A percentile compares a stretch with the other conserved stretches of the same genome.
phyloP scores from a whole-genome alignment of 1,140 invertebrate genomes.

The Drosophila micromelanica region DNA sequence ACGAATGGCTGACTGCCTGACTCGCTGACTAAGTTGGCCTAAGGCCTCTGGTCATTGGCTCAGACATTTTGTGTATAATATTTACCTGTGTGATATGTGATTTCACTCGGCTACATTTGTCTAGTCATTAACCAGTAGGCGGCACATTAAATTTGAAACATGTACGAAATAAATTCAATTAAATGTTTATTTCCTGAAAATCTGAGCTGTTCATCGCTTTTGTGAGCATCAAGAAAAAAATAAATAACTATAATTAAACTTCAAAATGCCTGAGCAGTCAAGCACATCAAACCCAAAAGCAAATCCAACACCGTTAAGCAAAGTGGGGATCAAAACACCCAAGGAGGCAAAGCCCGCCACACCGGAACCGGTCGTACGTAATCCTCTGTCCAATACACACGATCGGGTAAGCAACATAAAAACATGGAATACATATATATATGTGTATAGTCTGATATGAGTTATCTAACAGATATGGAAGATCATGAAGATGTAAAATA shows the following conservation, averaged over 20 bases:
- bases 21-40: constrained; percentile 36
- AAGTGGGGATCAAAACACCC: neutral
- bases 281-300: constrained; percentile 6
- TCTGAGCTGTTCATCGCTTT: neutral
- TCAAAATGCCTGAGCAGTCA: constrained; percentile 52
- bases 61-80: constrained; percentile 15
- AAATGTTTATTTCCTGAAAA: constrained; percentile 9
- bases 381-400: constrained; percentile 37
- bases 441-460: neutral
- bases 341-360: constrained; percentile 14
- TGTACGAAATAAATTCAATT: constrained; percentile 8
- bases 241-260: neutral
- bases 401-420: constrained; percentile 44
- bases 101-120: constrained; percentile 9
- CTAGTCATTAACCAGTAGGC: constrained; percentile 47
- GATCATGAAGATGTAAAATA: constrained; percentile 47
- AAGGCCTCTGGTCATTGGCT: constrained; percentile 4
- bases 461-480: constrained; percentile 41
- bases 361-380: constrained; percentile 13
- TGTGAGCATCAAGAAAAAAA: neutral
- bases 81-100: constrained; percentile 15
- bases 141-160: constrained; percentile 53
- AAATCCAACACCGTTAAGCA: constrained; percentile 9
- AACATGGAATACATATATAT: neutral
- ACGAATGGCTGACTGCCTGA: constrained; percentile 46